Evolutionary conservation across 2,113 vertebrate genomes (phyloP).

Genomic region (Lonchura striata): DNA sequence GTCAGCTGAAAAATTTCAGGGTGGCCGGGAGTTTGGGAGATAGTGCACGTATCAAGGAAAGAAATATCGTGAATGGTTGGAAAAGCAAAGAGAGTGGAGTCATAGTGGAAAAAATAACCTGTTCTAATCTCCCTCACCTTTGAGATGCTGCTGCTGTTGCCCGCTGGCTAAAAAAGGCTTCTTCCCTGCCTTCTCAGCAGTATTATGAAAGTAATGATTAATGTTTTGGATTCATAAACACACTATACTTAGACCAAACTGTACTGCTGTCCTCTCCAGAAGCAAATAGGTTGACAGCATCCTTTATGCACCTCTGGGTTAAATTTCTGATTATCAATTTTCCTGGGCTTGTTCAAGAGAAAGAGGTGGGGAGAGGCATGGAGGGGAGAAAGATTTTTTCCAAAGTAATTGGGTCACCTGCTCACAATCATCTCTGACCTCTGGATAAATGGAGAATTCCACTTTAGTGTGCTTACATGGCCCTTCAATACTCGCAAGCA

Average conservation of each 20-base stretch:
- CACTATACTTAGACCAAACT: background rate
- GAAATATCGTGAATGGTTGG: accelerated
- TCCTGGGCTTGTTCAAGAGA: background rate
- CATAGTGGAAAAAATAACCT: accelerated
- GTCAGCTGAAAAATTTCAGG: constrained; percentile 49
- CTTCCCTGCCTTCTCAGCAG: background rate
- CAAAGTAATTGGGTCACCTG: background rate
- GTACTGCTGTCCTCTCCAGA: background rate
- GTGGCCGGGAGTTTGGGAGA: background rate
- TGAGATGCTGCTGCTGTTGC: background rate
- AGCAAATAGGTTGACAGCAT: background rate
- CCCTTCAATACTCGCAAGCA: background rate
- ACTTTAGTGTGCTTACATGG: background rate
- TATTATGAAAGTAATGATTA: background rate
- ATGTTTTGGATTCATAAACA: background rate
- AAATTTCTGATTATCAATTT: constrained; percentile 27
- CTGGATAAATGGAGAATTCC: constrained; percentile 3
- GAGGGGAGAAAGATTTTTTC: background rate
- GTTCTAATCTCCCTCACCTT: background rate
- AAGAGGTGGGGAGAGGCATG: background rate
- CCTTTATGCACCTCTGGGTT: background rate
- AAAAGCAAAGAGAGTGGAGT: background rate
- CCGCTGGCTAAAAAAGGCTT: background rate
- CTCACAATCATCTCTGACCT: constrained; percentile 10
- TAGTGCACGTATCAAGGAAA: background rate